A percentile compares a stretch with the other conserved stretches of the same genome.
Conservation (phyloP, 2,797 vertebrate genomes). For the Pangasius sanitwongsei region DNA sequence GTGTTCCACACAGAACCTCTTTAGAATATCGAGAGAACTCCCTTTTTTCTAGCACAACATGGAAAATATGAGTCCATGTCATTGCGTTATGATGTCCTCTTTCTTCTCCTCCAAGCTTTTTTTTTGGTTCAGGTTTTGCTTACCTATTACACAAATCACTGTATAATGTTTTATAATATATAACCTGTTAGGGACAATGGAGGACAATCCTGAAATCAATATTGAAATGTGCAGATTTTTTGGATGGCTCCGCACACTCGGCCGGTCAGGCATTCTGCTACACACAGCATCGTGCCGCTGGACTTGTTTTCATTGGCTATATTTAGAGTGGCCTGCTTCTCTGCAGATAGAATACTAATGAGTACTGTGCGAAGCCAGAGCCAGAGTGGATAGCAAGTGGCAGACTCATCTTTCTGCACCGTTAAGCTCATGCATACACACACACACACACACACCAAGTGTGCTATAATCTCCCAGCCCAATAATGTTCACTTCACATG, state of each 20-base stretch:
- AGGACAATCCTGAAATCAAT: conserved; percentile 38
- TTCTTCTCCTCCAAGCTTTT: not conserved
- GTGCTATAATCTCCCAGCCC: conserved; percentile 42
- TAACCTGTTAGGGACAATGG: conserved; percentile 16
- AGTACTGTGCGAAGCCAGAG: conserved; percentile 67
- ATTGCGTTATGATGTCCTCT: not conserved
- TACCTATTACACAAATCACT: not conserved
- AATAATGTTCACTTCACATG: conserved; percentile 45
- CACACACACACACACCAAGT: conserved; percentile 27
- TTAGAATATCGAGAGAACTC: not conserved
- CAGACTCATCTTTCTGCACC: conserved; percentile 54
- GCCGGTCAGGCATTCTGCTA: conserved; percentile 45
- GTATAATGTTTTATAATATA: conserved; percentile 16
- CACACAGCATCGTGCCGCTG: conserved; percentile 46
- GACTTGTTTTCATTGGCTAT: conserved; percentile 67
- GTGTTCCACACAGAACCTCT: not conserved
- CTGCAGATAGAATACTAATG: conserved; percentile 78
- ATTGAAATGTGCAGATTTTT: conserved; percentile 19
- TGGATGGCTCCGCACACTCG: not conserved
- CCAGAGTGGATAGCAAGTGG: conserved; percentile 47
- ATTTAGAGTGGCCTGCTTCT: conserved; percentile 74
- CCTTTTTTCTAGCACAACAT: not conserved
- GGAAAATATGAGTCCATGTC: not conserved
- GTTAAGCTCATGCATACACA: conserved; percentile 45
- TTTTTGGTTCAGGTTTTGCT: not conserved